Evolutionary conservation across 1,140 invertebrate species (phyloP).

Genomic region (Hyphantria cunea): DNA sequence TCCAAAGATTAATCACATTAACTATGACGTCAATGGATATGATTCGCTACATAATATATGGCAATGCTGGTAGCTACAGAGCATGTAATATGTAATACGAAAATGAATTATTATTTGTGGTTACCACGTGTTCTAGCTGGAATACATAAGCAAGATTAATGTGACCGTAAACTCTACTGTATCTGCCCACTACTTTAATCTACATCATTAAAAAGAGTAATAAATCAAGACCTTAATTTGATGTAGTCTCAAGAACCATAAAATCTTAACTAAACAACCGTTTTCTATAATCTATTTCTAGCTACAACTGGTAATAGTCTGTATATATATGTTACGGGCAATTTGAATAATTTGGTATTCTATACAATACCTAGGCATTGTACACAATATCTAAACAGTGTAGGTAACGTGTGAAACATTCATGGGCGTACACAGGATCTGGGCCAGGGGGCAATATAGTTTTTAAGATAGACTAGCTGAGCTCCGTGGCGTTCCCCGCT

Average conservation of each 20-base stretch:
- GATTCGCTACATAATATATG: background rate
- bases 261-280: background rate
- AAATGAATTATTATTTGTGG: conserved; percentile 25
- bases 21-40: conserved; percentile 6
- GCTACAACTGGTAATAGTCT: too few relatives aligned
- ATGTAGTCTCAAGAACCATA: background rate
- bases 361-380: too few relatives aligned
- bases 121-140: conserved; percentile 17
- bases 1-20: conserved; percentile 1
- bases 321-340: too few relatives aligned
- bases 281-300: too few relatives aligned
- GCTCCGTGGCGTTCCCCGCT: too few relatives aligned
- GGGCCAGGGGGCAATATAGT: too few relatives aligned
- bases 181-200: background rate
- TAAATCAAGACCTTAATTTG: background rate
- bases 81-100: conserved; percentile 22
- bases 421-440: too few relatives aligned
- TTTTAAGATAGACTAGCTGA: too few relatives aligned
- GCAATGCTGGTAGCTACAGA: background rate
- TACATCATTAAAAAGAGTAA: conserved; percentile 7
- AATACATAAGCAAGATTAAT: conserved; percentile 17
- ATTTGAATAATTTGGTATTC: too few relatives aligned
- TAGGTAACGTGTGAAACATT: too few relatives aligned
- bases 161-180: background rate
- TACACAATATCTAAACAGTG: too few relatives aligned